Evolutionary conservation across 2,797 vertebrate genomes (phyloP).

Genomic region (Menidia menidia): DNA sequence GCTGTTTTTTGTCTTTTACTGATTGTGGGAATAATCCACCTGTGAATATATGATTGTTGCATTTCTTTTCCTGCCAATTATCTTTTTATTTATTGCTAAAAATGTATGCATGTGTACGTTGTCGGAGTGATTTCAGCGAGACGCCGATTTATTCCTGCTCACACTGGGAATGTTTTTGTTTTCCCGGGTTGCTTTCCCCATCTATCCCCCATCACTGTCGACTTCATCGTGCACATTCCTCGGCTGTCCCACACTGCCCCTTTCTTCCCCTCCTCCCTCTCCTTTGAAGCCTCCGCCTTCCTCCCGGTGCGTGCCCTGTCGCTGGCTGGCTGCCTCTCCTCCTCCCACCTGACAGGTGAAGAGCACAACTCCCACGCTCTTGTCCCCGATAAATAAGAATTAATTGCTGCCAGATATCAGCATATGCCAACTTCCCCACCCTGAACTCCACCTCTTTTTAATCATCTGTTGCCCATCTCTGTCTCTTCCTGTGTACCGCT

Average conservation of each 20-base stretch:
- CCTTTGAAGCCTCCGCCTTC: neutral
- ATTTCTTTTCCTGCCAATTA: neutral
- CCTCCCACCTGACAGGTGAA: slow-evolving; percentile 54
- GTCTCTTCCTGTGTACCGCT: slow-evolving; percentile 19
- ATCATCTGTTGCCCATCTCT: slow-evolving; percentile 49
- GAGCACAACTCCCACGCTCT: slow-evolving; percentile 52
- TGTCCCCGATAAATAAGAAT: slow-evolving; percentile 73
- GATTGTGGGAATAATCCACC: too few relatives aligned
- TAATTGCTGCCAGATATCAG: slow-evolving; percentile 67
- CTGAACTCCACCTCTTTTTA: slow-evolving; percentile 39
- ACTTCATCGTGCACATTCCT: slow-evolving; percentile 11
- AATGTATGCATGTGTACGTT: neutral
- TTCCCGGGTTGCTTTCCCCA: neutral
- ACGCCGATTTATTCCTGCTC: neutral
- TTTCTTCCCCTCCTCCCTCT: slow-evolving; percentile 3
- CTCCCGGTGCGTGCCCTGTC: slow-evolving; percentile 21
- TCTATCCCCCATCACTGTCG: slow-evolving; percentile 1
- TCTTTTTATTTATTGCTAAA: neutral
- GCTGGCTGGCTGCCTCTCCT: slow-evolving; percentile 35
- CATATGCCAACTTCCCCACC: slow-evolving; percentile 69
- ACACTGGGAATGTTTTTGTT: neutral
- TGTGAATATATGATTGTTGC: neutral
- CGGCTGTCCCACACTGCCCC: neutral
- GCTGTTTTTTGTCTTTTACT: neutral
- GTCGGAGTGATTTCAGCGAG: neutral